These are phyloP conservation scores for Taphrorychus bicolor DNA, from an alignment of 2,888 invertebrate genomes.

Conservation along the genomic window DNA sequence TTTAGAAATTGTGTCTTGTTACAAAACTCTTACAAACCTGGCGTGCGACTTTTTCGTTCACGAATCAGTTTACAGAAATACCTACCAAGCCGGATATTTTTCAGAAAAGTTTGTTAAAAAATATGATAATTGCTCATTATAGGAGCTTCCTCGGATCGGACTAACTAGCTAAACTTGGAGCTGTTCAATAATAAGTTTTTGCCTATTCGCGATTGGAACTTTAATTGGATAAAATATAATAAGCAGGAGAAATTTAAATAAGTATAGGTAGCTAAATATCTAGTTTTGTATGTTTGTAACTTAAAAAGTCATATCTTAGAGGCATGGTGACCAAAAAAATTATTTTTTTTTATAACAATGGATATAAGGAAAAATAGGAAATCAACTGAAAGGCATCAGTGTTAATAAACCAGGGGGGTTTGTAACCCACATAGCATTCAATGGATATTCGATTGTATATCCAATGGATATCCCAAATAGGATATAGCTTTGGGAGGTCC, in stretches of 20 bases:
- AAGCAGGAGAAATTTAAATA: constrained; percentile 3
- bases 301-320: too few species aligned
- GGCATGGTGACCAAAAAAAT: too few species aligned
- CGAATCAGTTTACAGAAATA: background rate
- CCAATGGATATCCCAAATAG: too few species aligned
- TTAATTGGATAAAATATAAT: constrained; percentile 13
- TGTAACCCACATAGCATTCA: too few species aligned
- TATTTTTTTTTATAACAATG: too few species aligned
- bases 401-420: too few species aligned
- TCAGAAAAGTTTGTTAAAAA: constrained; percentile 11
- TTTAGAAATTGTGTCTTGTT: background rate
- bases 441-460: too few species aligned
- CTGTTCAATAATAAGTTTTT: constrained; percentile 6
- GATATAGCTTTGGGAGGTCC: too few species aligned
- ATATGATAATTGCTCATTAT: constrained; percentile 17
- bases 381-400: too few species aligned
- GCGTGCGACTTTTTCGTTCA: background rate
- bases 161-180: constrained; percentile 8
- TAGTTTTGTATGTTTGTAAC: too few species aligned
- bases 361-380: too few species aligned
- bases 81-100: background rate
- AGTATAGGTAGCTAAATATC: constrained; percentile 3
- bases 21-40: too few species aligned
- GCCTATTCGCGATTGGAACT: constrained; percentile 11
- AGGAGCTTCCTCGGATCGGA: constrained; percentile 13